These are phyloP conservation scores for Chunga burmeisteri DNA, from an alignment of 2,113 vertebrate species.

Conservation along the genomic window DNA sequence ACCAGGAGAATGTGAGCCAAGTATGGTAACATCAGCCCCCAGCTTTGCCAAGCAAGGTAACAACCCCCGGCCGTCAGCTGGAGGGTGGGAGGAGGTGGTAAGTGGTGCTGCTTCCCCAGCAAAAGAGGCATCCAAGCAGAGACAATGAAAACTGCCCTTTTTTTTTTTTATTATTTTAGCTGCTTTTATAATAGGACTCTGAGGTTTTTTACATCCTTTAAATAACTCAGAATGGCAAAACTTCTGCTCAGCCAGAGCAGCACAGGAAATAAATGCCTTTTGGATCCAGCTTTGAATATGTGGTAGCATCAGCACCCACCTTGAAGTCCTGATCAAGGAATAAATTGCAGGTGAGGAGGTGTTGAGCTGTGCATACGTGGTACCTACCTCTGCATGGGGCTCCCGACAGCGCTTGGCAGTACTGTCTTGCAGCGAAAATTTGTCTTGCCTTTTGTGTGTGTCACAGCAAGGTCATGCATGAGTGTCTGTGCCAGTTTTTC, in stretches of 20 bases:
- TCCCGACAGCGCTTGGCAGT: accelerated
- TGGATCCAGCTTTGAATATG: accelerated
- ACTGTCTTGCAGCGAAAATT: background rate
- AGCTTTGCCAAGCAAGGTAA: background rate
- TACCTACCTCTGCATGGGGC: accelerated
- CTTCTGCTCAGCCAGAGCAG: background rate
- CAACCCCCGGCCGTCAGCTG: background rate
- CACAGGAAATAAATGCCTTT: background rate
- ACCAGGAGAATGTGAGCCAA: constrained; percentile 13
- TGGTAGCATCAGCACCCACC: accelerated
- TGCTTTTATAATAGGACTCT: background rate
- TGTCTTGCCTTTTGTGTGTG: accelerated
- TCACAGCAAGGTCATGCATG: accelerated
- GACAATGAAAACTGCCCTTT: background rate
- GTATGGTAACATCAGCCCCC: background rate
- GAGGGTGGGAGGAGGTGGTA: constrained; percentile 39
- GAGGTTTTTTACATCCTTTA: background rate
- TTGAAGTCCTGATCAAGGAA: accelerated
- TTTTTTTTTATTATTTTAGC: background rate
- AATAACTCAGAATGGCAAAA: background rate
- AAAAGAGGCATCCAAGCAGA: background rate
- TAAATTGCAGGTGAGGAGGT: background rate
- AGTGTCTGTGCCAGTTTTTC: accelerated
- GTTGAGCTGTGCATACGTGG: accelerated
- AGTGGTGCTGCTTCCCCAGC: constrained; percentile 32